phyloP scores from a whole-genome alignment of 2,113 vertebrate genomes.

The Sula dactylatra region DNA sequence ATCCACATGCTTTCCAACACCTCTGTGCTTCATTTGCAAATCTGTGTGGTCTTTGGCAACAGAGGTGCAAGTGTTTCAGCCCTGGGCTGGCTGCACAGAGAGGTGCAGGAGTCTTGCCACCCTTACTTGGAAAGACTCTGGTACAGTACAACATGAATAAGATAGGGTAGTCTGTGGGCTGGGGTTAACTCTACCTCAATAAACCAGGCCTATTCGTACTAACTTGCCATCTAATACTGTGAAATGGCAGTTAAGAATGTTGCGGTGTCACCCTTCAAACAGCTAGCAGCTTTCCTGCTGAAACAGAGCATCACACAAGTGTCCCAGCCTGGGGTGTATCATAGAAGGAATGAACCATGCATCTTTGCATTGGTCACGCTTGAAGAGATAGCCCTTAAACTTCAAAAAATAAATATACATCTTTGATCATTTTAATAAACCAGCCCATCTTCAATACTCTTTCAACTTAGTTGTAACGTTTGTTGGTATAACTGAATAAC shows the following conservation, averaged over 20 bases:
- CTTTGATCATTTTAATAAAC: not conserved
- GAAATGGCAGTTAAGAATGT: not conserved
- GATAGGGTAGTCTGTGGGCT: not conserved
- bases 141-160: not conserved
- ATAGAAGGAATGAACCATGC: not conserved
- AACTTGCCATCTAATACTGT: not conserved
- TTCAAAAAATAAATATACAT: not conserved
- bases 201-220: not conserved
- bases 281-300: not conserved
- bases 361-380: not conserved
- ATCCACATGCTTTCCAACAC: not conserved
- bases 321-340: not conserved
- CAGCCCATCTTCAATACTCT: not conserved
- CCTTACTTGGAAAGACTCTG: not conserved
- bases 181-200: not conserved
- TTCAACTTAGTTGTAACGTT: not conserved
- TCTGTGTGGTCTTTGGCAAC: not conserved
- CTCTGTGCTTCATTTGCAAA: not conserved
- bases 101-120: not conserved
- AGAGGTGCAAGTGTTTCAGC: not conserved
- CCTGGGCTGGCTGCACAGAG: not conserved
- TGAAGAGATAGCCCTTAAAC: not conserved
- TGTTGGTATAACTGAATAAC: not conserved
- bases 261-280: not conserved
- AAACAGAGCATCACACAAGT: not conserved